Base-by-base conservation (phyloP, 2,888 invertebrate genomes). In the Dolichopus griseipennis region DNA sequence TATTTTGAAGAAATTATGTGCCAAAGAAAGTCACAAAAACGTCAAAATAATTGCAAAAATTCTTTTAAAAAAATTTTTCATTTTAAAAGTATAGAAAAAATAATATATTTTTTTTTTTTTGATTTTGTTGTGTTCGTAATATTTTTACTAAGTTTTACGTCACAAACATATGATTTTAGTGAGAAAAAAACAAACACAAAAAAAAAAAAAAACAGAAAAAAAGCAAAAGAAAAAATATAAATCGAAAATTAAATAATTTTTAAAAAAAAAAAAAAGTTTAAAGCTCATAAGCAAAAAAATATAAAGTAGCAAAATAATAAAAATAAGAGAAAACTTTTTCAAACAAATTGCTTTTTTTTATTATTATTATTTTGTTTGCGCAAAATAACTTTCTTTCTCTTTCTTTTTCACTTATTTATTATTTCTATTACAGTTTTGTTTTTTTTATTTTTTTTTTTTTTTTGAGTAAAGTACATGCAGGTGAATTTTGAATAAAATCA, bases 51-150 rank as follows among this genome's bases (percentile, higher is more conserved):
- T 5, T 7, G 8, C 8, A 37, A 37, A 34, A 37, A 37, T 37
- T 37, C 37, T 37, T 37, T 37, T 34, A 34, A 34, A 34, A 10
- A 37, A 10, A 12, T 52, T 52, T 15, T 52, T 52, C 52, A 2
- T 41, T 41, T 41, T 41, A 52, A 18, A 52, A 18, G 18, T 15
- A n/a, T 15, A n/a, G 12, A 6, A 43, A 43, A 52, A 52, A 52
- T 52, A 52, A 52, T n/a, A n/a, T n/a, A n/a, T 52, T 52, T 52
- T 52, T 52, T 52, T 52, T 52, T 52, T 41, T 52, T 52, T 52
- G 1, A 18, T 52, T 9, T 15, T 12, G 15, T 52, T 52, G n/a
- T n/a, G n/a, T n/a, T n/a, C n/a, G n/a, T n/a, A n/a, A n/a, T n/a
- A n/a, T 52, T 52, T 37, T 10, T 37, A 7, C 10, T 18, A 52